A percentile compares a stretch with the other conserved stretches of the same genome.
These are phyloP conservation scores for Brachypterus glaber DNA, from an alignment of 2,888 invertebrate species.

Conservation along the genomic window DNA sequence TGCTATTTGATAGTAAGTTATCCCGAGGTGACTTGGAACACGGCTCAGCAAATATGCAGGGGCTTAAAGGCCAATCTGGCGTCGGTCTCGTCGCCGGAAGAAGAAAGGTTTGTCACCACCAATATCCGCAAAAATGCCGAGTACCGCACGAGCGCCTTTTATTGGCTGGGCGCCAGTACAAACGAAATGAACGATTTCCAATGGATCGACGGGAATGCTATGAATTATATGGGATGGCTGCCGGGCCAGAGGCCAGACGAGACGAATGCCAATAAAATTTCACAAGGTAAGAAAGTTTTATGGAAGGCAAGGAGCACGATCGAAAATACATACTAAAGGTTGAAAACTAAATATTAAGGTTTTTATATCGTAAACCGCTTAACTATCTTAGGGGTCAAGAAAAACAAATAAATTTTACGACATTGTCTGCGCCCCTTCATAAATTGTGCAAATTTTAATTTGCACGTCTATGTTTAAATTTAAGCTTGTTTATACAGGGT, in stretches of 20 bases:
- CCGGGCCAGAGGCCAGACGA: conserved; percentile 44
- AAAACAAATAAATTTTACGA: too few relatives aligned
- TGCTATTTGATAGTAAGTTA: conserved; percentile 71
- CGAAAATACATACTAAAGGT: too few relatives aligned
- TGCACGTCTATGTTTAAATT: too few relatives aligned
- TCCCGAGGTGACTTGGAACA: conserved; percentile 66
- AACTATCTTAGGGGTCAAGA: too few relatives aligned
- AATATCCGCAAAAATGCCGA: conserved; percentile 60
- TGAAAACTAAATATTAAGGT: too few relatives aligned
- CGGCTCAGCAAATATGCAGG: conserved; percentile 59
- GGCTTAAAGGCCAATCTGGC: conserved; percentile 63
- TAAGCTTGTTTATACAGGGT: too few relatives aligned
- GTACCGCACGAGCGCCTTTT: conserved; percentile 61
- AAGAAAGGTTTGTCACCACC: conserved; percentile 59
- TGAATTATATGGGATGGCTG: conserved; percentile 54
- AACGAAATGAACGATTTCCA: conserved; percentile 42
- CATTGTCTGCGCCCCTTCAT: too few relatives aligned
- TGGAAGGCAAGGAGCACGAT: too few relatives aligned
- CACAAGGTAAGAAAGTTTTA: too few relatives aligned
- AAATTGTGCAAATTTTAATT: too few relatives aligned
- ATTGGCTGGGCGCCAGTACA: conserved; percentile 62
- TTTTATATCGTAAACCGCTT: too few relatives aligned
- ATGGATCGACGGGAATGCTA: conserved; percentile 54
- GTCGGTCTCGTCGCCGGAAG: conserved; percentile 57
- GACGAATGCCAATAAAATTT: conserved; percentile 25